Base-by-base conservation (phyloP, 2,113 vertebrate species). In the Hoplias malabaricus region DNA sequence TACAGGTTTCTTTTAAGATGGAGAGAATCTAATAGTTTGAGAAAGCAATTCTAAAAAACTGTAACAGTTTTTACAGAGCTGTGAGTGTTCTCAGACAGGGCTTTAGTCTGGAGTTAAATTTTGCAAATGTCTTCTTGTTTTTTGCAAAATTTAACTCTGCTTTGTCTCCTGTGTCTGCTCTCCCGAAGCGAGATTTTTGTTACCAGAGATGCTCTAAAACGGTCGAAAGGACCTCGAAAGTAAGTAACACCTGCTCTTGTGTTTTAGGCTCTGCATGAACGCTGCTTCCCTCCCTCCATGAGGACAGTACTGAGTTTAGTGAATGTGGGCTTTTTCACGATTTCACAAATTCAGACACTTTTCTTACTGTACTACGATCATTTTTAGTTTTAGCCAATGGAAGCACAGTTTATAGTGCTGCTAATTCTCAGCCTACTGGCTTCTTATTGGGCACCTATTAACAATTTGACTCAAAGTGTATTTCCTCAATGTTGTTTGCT, bases 171-270 rank as follows among this genome's bases (percentile, higher is more conserved):
- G 80, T 91, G 46, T 93, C 83, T 73, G 90, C 86, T 91, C 89
- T 90, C 81, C 69, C 77, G 89, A 89, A 88, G 88, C 92, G 92
- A 91, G 90, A 92, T 91, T 85, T 89, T 92, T 93, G 92, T 93
- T 93, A 86, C 91, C 90, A 86, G 87, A 92, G 89, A 89, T 93
- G 92, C 90, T 89, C 88, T 73, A 86, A 87, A 88, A 89, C 87
- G 87, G 86, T 93, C 88, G 92, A 93, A 89, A 89, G 90, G 88
- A 90, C 87, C 81, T 92, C 89, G 91, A 92, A 93, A 92, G 92
- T 93, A 93, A 93, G 91, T 91, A 86, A 83, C 69, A 67, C 53
- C 66, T 27, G 48, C 67, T 59, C 61, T 57, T 68, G 68, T 72
- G 59, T 69, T 82, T 68, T 38, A 62, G 65, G 53, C 48, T 82